Conservation (phyloP, 2,797 vertebrate genomes). For the Cirrhinus mrigala region DNA sequence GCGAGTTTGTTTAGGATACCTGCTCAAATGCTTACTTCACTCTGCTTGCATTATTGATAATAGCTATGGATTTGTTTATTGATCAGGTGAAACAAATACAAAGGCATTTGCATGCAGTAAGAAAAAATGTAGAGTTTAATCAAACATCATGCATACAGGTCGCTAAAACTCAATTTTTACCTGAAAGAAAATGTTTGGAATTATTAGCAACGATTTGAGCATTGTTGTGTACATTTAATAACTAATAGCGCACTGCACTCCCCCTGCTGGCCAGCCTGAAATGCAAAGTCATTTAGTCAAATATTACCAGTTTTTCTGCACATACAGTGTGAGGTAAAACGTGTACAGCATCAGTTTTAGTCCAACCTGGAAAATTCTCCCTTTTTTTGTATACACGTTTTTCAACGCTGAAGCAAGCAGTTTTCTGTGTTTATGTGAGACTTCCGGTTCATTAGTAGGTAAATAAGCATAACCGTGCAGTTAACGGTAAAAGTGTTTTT, state of each 20-base stretch:
- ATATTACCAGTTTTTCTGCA: neutral
- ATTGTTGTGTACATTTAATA: neutral
- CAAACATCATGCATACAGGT: neutral
- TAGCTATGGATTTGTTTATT: constrained; percentile 32
- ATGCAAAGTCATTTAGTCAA: constrained; percentile 3
- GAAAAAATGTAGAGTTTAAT: constrained; percentile 5
- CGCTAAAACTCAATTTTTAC: neutral
- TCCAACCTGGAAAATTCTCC: neutral
- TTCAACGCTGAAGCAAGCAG: too few relatives aligned
- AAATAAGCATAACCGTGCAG: too few relatives aligned
- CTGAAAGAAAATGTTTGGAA: constrained; percentile 3
- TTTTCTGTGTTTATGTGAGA: too few relatives aligned
- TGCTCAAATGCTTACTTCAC: neutral
- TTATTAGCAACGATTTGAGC: neutral
- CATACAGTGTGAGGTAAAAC: neutral
- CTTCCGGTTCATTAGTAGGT: too few relatives aligned
- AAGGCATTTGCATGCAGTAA: constrained; percentile 39
- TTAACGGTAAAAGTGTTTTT: too few relatives aligned
- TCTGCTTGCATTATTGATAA: constrained; percentile 51
- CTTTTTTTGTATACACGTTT: neutral
- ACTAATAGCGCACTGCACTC: constrained; percentile 46
- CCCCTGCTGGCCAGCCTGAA: constrained; percentile 63
- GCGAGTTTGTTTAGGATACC: neutral
- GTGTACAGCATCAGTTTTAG: neutral
- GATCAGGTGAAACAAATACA: neutral